Evolutionary conservation across 1,140 invertebrate genomes (phyloP), one percentile per base, ranked within the genome.

Genomic region (Formica exsecta): DNA sequence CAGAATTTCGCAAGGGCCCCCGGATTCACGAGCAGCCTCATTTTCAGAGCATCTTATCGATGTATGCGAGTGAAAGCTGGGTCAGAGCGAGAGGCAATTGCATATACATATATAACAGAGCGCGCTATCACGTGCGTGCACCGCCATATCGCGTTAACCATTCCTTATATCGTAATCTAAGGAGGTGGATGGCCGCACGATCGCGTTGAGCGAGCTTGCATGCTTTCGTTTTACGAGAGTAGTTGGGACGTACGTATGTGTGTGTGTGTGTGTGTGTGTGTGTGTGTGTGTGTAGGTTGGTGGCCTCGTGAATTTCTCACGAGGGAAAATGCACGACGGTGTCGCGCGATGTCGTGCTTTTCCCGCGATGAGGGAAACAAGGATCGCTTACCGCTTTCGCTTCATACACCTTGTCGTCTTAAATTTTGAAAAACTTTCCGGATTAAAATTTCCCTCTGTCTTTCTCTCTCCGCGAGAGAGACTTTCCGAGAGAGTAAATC

Each of bases 141-240:
- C 81, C 75, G 90, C 90, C 90, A 93, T 91, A 88, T 93, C 89
- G 92, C 89, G 91, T 92, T 93, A 91, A 86, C 90, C 88, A 88
- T 92, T 93, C 90, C 89, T 94, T 93, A 93, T 93, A 93, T 92
- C 92, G 92, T 93, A 93, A 94, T 92, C 91, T 93, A 93, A 93
- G 92, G 90, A 93, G 93, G 93, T 93, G 91, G 91, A 91, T 91
- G 92, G 90, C 92, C 92, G 90, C 86, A 81, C 86, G 89, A 87
- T 90, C 89, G 89, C 83, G 88, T 54, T 59, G 65, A 76, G 71
- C 86, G 79, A 89, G 92, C 89, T 93, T 87, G 90, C 91, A 91
- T 92, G 93, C 87, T 74, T 91, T 91, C 89, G 92, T 93, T 79
- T 66, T 7, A 91, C 91, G 88, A 48, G 89, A 91, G 90, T 91